Conservation (phyloP, 2,113 vertebrate species). For the Sphaerodactylus townsendi region DNA sequence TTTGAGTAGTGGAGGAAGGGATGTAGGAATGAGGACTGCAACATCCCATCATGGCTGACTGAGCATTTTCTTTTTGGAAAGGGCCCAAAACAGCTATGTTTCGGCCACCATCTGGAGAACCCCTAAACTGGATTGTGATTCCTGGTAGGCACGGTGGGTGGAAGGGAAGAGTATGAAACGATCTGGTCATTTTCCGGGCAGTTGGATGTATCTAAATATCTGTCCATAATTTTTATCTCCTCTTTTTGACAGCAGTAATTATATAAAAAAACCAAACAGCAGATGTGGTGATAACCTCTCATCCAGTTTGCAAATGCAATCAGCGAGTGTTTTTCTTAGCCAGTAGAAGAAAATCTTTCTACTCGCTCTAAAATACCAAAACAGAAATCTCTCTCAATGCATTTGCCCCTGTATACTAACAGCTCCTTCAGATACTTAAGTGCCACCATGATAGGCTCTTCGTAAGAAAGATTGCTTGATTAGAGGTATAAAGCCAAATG, state of each 20-base stretch:
- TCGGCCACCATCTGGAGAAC: neutral
- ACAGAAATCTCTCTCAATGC: neutral
- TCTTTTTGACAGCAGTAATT: neutral
- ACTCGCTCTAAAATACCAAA: conserved; percentile 1
- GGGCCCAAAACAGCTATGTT: neutral
- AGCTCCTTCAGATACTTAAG: neutral
- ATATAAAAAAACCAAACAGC: conserved; percentile 2
- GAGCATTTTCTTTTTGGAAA: neutral
- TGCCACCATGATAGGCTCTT: neutral
- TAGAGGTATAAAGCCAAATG: neutral
- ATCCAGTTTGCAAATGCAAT: neutral
- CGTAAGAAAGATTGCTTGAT: neutral
- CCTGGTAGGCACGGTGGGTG: too few species aligned
- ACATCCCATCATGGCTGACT: too few species aligned
- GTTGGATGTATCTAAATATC: neutral
- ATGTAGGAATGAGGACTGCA: too few species aligned
- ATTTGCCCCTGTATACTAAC: neutral
- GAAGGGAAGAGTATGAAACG: neutral
- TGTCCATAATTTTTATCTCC: neutral
- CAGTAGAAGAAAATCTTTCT: neutral
- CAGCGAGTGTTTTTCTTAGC: neutral
- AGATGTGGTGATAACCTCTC: neutral
- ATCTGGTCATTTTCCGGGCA: neutral
- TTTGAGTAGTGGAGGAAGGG: too few species aligned
- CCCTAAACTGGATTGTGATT: neutral